phyloP scores from a whole-genome alignment of 2,888 invertebrate genomes.

The Coecobrya sp. region DNA sequence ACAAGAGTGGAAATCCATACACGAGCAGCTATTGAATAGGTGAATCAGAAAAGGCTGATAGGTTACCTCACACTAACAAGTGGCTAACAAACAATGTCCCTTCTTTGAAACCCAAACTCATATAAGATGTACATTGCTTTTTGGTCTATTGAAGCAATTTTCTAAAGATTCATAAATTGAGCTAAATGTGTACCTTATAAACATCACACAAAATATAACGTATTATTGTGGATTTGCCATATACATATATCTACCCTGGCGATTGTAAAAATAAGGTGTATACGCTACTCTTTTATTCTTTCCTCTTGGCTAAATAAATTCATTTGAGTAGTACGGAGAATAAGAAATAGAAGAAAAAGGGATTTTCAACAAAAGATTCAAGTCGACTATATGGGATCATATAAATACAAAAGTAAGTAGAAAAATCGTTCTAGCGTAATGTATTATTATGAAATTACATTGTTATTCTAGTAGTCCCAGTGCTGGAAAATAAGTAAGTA shows the following conservation, averaged over 20 bases:
- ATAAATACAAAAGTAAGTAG: conserved; percentile 13
- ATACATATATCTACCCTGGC: neutral
- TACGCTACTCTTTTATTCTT: neutral
- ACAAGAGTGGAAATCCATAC: conserved; percentile 82
- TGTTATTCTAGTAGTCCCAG: conserved; percentile 62
- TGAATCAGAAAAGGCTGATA: conserved; percentile 78
- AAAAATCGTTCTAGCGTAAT: conserved; percentile 74
- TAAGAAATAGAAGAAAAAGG: conserved; percentile 55
- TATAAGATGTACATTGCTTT: neutral
- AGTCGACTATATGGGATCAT: conserved; percentile 48
- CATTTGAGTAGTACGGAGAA: neutral
- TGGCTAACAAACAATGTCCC: conserved; percentile 74
- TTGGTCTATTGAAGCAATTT: conserved; percentile 42
- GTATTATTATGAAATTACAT: conserved; percentile 68
- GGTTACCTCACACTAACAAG: conserved; percentile 84
- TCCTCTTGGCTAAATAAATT: conserved; percentile 49
- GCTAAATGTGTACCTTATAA: conserved; percentile 76
- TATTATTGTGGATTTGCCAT: neutral
- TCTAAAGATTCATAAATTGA: conserved; percentile 74
- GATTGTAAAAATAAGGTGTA: conserved; percentile 28
- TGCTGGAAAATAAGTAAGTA: neutral
- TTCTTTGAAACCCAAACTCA: neutral
- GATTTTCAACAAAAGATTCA: conserved; percentile 63
- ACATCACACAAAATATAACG: conserved; percentile 21
- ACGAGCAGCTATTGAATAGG: conserved; percentile 75